phyloP scores from a whole-genome alignment of 1,140 invertebrate genomes.

The Leptinotarsa defecta region DNA sequence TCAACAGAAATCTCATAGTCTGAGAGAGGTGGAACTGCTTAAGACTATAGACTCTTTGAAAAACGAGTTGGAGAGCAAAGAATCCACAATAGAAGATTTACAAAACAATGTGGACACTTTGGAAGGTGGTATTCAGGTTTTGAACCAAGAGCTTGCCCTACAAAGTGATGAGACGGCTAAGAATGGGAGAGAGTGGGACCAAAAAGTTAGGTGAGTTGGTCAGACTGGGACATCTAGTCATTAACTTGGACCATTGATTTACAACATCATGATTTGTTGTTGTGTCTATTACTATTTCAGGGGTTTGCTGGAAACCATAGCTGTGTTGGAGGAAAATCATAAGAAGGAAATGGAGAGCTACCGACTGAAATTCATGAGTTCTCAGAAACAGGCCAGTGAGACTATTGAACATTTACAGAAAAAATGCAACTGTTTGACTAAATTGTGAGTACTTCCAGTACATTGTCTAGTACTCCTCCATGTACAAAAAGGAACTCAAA shows the following conservation, averaged over 20 bases:
- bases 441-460: constrained; percentile 58
- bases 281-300: constrained; percentile 30
- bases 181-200: constrained; percentile 48
- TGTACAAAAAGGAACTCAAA: no score
- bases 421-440: constrained; percentile 60
- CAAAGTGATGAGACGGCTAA: constrained; percentile 46
- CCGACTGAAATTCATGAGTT: constrained; percentile 43
- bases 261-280: no score
- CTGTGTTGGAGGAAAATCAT: constrained; percentile 48
- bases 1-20: constrained; percentile 53
- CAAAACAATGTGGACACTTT: constrained; percentile 55
- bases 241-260: no score
- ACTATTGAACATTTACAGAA: constrained; percentile 60
- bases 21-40: constrained; percentile 52
- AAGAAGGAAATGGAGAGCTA: constrained; percentile 47
- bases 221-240: no score
- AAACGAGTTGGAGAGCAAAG: constrained; percentile 52
- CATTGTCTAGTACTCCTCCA: no score
- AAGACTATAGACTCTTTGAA: constrained; percentile 55
- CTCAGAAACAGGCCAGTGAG: constrained; percentile 55
- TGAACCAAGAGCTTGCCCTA: constrained; percentile 53
- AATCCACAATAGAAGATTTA: constrained; percentile 52
- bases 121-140: constrained; percentile 55
- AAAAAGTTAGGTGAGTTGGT: constrained; percentile 50
- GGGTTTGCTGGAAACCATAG: constrained; percentile 49